Evolutionary conservation across 2,797 vertebrate genomes (phyloP).

Genomic region (Microctenopoma steveboyesi): DNA sequence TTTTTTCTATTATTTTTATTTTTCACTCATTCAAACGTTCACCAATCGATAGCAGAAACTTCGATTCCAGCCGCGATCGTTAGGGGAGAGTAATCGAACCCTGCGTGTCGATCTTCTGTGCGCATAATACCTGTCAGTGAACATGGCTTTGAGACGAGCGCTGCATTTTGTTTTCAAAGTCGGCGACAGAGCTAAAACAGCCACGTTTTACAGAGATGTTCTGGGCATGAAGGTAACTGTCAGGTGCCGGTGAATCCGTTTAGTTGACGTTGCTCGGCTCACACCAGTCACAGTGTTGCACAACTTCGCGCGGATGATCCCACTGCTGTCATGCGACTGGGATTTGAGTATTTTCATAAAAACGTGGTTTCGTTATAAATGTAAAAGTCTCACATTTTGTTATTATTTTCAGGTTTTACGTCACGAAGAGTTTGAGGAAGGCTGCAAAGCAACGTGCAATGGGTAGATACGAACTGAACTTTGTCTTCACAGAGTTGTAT

Average conservation of each 20-base stretch:
- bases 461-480: constrained; percentile 81
- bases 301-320: not conserved
- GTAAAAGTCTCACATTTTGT: not conserved
- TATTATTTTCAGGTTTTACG: constrained; percentile 81
- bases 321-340: not conserved
- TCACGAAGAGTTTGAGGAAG: constrained; percentile 97
- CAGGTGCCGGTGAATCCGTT: not conserved
- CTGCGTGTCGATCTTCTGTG: accelerated
- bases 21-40: not conserved
- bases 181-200: constrained; percentile 86
- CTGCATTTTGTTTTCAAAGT: constrained; percentile 97
- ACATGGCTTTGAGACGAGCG: constrained; percentile 82
- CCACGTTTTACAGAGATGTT: constrained; percentile 91
- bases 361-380: not conserved
- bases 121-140: not conserved
- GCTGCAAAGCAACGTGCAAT: constrained; percentile 95
- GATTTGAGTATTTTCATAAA: not conserved
- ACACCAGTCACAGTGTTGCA: constrained; percentile 9
- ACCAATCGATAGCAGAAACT: constrained; percentile 56
- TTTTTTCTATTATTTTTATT: not conserved
- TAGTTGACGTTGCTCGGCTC: not conserved
- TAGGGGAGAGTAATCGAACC: constrained; percentile 45
- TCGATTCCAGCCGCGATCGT: constrained; percentile 63
- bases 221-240: constrained; percentile 90
- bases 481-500: not conserved